Evolutionary conservation across 2,797 vertebrate genomes (phyloP).

Genomic region (Rhabdophis nuchalis): DNA sequence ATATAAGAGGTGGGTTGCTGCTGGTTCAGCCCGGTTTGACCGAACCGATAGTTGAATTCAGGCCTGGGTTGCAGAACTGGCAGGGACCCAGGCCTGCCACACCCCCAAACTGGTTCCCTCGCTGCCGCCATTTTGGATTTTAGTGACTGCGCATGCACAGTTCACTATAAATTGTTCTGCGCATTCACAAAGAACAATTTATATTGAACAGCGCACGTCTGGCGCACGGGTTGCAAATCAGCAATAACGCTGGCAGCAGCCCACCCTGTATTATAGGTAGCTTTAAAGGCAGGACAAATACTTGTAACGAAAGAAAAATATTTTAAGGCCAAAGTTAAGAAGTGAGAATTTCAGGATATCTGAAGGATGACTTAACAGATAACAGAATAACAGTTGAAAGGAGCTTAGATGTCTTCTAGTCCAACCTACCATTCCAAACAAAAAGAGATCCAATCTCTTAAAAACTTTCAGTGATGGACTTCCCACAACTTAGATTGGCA

Average conservation of each 20-base stretch:
- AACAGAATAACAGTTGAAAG: background rate
- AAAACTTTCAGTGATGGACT: background rate
- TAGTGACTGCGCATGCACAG: no score
- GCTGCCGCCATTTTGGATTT: no score
- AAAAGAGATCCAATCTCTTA: background rate
- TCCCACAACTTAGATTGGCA: background rate
- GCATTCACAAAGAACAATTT: no score
- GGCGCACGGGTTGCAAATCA: no score
- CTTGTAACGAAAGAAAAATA: background rate
- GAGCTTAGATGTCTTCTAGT: background rate
- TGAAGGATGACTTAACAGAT: background rate
- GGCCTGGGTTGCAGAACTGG: no score
- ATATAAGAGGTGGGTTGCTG: background rate
- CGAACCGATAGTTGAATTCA: no score
- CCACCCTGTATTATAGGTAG: background rate
- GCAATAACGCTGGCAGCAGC: no score
- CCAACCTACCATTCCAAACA: background rate
- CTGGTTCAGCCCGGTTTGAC: no score
- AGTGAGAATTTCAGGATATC: background rate
- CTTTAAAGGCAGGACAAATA: background rate
- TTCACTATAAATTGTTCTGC: no score
- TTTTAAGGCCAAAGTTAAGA: background rate
- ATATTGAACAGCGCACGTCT: no score
- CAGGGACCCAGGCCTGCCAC: no score
- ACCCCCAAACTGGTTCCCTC: no score